phyloP scores from a whole-genome alignment of 2,113 vertebrate species.

The Pygoscelis adeliae region DNA sequence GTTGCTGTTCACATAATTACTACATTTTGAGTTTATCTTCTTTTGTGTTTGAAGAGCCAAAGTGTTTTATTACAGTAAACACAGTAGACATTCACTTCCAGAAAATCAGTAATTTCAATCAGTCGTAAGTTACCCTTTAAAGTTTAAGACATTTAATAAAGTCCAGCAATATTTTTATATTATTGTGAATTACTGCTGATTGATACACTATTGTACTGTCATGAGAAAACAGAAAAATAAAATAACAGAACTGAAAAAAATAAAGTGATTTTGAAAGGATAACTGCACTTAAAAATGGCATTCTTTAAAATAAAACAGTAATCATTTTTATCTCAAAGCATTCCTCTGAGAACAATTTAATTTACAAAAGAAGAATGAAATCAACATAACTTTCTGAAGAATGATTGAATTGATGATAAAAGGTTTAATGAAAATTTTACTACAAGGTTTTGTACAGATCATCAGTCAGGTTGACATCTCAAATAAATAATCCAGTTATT shows the following conservation, averaged over 20 bases:
- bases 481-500: background rate
- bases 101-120: background rate
- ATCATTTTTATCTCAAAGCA: background rate
- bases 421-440: background rate
- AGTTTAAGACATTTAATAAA: background rate
- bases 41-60: background rate
- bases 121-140: background rate
- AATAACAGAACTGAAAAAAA: background rate
- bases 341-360: background rate
- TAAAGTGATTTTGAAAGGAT: background rate
- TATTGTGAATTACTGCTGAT: background rate
- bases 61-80: background rate
- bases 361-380: background rate
- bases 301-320: background rate
- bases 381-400: background rate
- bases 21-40: background rate
- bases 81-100: background rate
- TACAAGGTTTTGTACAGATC: background rate
- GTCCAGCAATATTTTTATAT: background rate
- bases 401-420: background rate
- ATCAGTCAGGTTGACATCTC: background rate
- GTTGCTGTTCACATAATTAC: background rate
- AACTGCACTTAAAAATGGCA: background rate
- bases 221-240: background rate
- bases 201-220: background rate